Conservation (phyloP, 2,888 invertebrate species). For the Nephrotoma flavescens region DNA sequence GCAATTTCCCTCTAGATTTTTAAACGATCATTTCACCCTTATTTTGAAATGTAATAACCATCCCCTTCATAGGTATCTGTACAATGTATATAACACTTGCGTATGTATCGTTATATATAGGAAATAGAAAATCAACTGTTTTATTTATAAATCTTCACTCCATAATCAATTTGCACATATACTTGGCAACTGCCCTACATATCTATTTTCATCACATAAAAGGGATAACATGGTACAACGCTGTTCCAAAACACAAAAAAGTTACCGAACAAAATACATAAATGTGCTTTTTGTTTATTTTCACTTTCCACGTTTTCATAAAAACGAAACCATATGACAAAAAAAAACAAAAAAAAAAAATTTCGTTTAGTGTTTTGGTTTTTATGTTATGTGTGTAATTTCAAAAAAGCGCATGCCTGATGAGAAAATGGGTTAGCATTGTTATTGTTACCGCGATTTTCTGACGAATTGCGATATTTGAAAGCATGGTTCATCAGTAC, state of each 20-base stretch:
- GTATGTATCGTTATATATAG: neutral
- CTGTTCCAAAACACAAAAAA: neutral
- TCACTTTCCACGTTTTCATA: neutral
- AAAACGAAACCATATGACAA: neutral
- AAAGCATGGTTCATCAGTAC: neutral
- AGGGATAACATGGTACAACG: neutral
- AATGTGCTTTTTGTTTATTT: neutral
- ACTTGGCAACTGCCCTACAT: neutral
- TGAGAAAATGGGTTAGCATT: neutral
- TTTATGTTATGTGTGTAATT: neutral
- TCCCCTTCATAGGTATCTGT: neutral
- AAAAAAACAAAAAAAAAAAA: neutral
- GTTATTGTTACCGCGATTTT: neutral
- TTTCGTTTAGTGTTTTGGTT: neutral
- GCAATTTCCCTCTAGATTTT: neutral
- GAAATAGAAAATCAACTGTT: neutral
- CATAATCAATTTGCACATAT: neutral
- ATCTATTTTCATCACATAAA: neutral
- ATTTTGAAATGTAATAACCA: neutral
- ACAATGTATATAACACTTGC: no score
- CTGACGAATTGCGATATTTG: neutral
- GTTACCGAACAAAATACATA: neutral
- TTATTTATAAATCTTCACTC: neutral
- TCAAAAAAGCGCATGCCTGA: neutral
- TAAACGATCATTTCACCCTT: neutral